Percentiles rank a stretch among this genome's conserved stretches.
These are phyloP conservation scores for Platysternon megacephalum DNA, from an alignment of 2,113 vertebrate genomes.

Conservation along the genomic window DNA sequence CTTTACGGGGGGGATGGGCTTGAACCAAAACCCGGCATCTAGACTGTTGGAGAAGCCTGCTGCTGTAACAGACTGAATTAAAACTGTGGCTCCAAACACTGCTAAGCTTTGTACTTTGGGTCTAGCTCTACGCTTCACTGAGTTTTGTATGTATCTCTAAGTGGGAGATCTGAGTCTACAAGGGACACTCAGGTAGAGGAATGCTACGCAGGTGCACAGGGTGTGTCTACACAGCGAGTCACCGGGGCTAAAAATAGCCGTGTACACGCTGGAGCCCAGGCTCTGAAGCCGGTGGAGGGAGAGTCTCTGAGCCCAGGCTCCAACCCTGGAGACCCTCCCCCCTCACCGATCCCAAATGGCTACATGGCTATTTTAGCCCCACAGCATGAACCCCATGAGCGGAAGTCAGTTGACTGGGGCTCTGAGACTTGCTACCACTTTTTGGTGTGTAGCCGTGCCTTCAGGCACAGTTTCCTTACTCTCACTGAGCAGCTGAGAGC, in stretches of 20 bases:
- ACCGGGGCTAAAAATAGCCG: background rate
- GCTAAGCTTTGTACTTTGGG: background rate
- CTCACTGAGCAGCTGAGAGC: background rate
- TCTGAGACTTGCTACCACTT: background rate
- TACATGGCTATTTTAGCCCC: background rate
- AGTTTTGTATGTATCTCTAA: background rate
- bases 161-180: background rate
- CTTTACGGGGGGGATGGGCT: slow-evolving; percentile 11
- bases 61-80: background rate
- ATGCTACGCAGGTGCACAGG: background rate
- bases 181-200: background rate
- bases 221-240: background rate
- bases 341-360: background rate
- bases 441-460: background rate
- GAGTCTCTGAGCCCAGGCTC: no score
- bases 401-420: no score
- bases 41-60: background rate
- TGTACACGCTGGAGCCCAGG: background rate
- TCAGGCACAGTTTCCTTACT: slow-evolving; percentile 16
- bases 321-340: background rate
- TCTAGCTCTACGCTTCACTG: background rate
- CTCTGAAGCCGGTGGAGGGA: background rate
- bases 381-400: background rate
- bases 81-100: slow-evolving; percentile 6
- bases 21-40: slow-evolving; percentile 26